Conservation (phyloP, 2,113 vertebrate species). For the Nannobrachium achirus region DNA sequence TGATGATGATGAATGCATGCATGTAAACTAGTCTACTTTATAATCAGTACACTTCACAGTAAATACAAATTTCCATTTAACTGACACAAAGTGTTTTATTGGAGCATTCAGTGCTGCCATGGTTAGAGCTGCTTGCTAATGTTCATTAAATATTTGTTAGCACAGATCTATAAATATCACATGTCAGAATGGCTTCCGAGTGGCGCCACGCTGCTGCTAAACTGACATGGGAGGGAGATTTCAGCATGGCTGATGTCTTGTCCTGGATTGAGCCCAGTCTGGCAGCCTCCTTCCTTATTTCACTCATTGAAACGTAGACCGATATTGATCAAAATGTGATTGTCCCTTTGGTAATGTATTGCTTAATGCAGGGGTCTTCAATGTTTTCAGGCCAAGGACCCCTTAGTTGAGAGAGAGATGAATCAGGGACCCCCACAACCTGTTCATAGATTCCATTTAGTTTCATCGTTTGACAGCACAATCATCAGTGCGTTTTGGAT, state of each 20-base stretch:
- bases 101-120: slow-evolving; percentile 50
- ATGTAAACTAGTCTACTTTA: not conserved
- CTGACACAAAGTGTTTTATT: slow-evolving; percentile 51
- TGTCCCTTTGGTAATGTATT: not conserved
- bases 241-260: slow-evolving; percentile 46
- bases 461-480: too few species aligned
- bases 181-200: slow-evolving; percentile 78
- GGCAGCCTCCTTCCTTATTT: not conserved
- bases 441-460: too few species aligned
- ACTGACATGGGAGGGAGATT: slow-evolving; percentile 65
- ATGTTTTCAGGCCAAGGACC: too few species aligned
- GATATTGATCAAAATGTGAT: not conserved
- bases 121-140: slow-evolving; percentile 68
- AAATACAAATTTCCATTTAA: slow-evolving; percentile 46
- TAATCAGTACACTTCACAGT: slow-evolving; percentile 9
- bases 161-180: slow-evolving; percentile 81
- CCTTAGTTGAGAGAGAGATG: too few species aligned
- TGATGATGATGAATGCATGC: not conserved
- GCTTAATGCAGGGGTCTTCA: too few species aligned
- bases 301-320: not conserved
- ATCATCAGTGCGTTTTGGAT: too few species aligned
- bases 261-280: slow-evolving; percentile 4
- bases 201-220: slow-evolving; percentile 75
- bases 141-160: slow-evolving; percentile 85
- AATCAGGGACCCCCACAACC: too few species aligned